Evolutionary conservation across 2,113 vertebrate species (phyloP).

Genomic region (Ifrita kowaldi): DNA sequence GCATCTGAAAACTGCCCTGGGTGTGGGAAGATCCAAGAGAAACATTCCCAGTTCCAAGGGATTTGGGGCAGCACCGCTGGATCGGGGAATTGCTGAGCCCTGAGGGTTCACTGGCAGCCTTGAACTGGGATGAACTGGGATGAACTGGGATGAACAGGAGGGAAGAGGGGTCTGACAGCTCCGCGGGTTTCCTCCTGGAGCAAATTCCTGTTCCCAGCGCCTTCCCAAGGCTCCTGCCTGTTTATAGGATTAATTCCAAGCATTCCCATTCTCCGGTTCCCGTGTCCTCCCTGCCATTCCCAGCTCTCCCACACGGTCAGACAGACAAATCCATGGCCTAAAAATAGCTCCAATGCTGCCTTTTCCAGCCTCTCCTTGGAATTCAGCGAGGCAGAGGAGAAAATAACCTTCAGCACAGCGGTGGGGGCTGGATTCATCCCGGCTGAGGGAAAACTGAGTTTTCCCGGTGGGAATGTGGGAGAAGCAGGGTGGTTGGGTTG

Average conservation of each 20-base stretch:
- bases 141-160: not conserved
- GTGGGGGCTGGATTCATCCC: not conserved
- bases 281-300: not conserved
- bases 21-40: not conserved
- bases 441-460: not conserved
- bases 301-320: not conserved
- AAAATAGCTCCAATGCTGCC: constrained; percentile 30
- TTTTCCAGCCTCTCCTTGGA: not conserved
- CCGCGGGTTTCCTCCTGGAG: not conserved
- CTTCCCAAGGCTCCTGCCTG: not conserved
- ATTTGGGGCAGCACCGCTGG: not conserved
- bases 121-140: not conserved
- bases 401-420: not conserved
- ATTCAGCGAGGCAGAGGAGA: constrained; percentile 43
- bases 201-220: not conserved
- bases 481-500: not conserved
- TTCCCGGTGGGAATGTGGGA: not conserved
- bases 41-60: not conserved
- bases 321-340: not conserved
- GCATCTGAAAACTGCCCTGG: not conserved
- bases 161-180: not conserved
- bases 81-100: not conserved
- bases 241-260: not conserved
- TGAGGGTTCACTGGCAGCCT: not conserved
- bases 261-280: not conserved